These are phyloP conservation scores for Zaprionus bogoriensis DNA, from an alignment of 2,888 invertebrate genomes.

Conservation along the genomic window DNA sequence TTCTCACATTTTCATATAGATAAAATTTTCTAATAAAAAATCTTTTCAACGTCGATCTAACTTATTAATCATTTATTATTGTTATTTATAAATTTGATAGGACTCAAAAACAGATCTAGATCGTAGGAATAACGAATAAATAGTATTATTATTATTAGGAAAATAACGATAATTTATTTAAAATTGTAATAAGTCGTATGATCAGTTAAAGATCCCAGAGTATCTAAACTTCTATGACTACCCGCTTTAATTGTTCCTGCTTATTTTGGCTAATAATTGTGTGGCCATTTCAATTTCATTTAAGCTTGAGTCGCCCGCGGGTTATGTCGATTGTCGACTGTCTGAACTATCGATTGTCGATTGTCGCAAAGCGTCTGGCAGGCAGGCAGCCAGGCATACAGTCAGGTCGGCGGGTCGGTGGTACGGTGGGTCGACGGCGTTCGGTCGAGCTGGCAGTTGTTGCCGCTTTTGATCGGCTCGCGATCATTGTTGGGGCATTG, in stretches of 20 bases:
- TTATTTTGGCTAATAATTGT: slow-evolving; percentile 58
- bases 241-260: neutral
- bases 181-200: too few relatives aligned
- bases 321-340: slow-evolving; percentile 58
- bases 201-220: neutral
- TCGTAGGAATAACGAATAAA: too few relatives aligned
- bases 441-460: neutral
- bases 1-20: too few relatives aligned
- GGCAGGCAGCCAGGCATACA: too few relatives aligned
- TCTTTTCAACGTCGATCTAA: too few relatives aligned
- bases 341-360: slow-evolving; percentile 45
- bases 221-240: neutral
- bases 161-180: too few relatives aligned
- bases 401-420: too few relatives aligned
- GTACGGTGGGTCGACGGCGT: neutral
- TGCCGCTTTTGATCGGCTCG: slow-evolving; percentile 44
- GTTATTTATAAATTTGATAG: too few relatives aligned
- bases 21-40: too few relatives aligned
- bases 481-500: slow-evolving; percentile 56
- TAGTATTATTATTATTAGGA: too few relatives aligned
- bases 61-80: too few relatives aligned
- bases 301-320: slow-evolving; percentile 65
- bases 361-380: slow-evolving; percentile 46
- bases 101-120: too few relatives aligned
- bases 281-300: slow-evolving; percentile 71